Evolutionary conservation across 2,888 invertebrate species (phyloP).

Genomic region (Eumerus sabulonum): DNA sequence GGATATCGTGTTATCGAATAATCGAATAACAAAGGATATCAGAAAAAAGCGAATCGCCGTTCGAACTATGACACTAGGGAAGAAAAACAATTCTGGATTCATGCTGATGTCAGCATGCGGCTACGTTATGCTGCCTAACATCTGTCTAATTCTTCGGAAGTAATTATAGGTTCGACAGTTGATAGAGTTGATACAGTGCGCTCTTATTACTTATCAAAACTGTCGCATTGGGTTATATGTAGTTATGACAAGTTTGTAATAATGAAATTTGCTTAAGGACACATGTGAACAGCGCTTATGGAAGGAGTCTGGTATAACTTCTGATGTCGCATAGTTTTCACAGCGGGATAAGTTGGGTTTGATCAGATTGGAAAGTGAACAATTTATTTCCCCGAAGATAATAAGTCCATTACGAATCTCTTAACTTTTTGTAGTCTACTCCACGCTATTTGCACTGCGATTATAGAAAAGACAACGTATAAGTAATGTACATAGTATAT

Average conservation of each 20-base stretch:
- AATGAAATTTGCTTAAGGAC: conserved; percentile 20
- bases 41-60: conserved; percentile 33
- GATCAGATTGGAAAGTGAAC: no score
- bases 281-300: conserved; percentile 20
- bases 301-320: no score
- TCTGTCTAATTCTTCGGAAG: conserved; percentile 70
- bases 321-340: no score
- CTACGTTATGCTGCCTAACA: conserved; percentile 59
- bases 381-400: no score
- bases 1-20: conserved; percentile 64
- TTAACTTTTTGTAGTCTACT: no score
- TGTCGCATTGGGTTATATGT: conserved; percentile 26
- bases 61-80: conserved; percentile 27
- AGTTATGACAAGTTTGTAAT: conserved; percentile 59
- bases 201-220: conserved; percentile 20
- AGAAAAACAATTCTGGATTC: conserved; percentile 20
- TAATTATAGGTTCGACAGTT: conserved; percentile 63
- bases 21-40: conserved; percentile 59
- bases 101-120: conserved; percentile 61
- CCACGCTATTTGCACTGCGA: no score
- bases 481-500: no score
- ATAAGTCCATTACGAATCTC: no score
- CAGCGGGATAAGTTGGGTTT: no score
- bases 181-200: conserved; percentile 39
- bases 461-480: no score